phyloP scores from a whole-genome alignment of 92 coral and sea anemone species.

The Phymanthus crucifer region DNA sequence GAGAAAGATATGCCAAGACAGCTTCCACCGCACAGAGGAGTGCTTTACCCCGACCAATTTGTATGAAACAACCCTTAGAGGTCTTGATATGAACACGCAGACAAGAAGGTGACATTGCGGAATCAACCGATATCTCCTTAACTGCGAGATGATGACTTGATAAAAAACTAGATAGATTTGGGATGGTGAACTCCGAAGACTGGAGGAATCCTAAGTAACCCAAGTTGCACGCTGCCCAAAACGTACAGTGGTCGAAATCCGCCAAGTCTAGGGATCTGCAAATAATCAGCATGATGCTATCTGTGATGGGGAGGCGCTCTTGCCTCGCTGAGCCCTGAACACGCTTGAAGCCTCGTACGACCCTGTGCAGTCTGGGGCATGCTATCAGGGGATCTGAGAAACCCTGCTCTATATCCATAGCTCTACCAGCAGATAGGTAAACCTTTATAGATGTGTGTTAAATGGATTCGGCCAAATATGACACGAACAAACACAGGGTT shows the following conservation, averaged over 20 bases:
- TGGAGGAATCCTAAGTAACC: background rate
- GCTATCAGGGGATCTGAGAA: background rate
- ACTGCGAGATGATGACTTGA: background rate
- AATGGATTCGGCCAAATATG: background rate
- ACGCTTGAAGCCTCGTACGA: too few species aligned
- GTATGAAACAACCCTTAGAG: background rate
- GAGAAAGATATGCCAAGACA: too few species aligned
- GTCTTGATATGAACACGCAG: background rate
- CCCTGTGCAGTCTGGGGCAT: background rate
- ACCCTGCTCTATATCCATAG: background rate
- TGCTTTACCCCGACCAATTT: too few species aligned
- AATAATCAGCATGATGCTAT: too few species aligned
- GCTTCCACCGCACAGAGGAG: too few species aligned
- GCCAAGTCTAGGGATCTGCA: too few species aligned
- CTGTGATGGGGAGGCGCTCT: too few species aligned
- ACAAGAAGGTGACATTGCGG: background rate
- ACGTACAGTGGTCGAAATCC: background rate
- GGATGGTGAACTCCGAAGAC: background rate
- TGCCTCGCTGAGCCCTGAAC: too few species aligned
- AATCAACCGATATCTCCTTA: background rate
- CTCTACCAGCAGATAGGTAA: background rate
- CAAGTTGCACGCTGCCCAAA: background rate
- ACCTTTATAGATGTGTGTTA: background rate
- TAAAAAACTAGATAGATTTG: background rate
- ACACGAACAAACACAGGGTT: too few species aligned